Percentiles rank a stretch among this genome's conserved stretches.
Evolutionary conservation across 2,113 vertebrate genomes (phyloP).

Genomic region (Penelope pileata): DNA sequence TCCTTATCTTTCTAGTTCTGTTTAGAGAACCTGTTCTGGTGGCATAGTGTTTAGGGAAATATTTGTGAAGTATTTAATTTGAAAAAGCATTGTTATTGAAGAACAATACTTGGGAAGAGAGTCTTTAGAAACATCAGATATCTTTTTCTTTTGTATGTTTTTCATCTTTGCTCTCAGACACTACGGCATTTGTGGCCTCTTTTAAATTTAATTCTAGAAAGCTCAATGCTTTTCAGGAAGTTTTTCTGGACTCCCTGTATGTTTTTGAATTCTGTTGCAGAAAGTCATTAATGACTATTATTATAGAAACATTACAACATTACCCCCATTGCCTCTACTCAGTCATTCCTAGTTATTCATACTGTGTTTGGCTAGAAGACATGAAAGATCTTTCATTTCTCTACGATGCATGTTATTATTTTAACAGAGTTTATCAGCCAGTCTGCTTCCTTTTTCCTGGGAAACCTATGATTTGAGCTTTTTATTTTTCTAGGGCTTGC

Average conservation of each 20-base stretch:
- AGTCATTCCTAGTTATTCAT: neutral
- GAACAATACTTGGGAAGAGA: neutral
- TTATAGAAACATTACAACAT: neutral
- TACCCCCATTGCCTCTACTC: neutral
- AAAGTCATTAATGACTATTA: neutral
- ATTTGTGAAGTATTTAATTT: neutral
- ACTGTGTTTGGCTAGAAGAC: neutral
- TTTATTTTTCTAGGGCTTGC: neutral
- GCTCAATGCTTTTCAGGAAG: neutral
- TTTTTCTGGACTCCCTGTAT: neutral
- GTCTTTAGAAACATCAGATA: neutral
- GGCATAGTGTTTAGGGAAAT: neutral
- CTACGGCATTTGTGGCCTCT: neutral
- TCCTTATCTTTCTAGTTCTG: neutral
- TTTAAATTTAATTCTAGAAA: neutral
- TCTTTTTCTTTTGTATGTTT: neutral
- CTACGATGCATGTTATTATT: neutral
- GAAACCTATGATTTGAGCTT: neutral
- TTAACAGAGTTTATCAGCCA: neutral
- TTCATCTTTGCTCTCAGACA: neutral
- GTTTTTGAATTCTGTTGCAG: neutral
- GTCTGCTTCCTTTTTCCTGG: neutral
- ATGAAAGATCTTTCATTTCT: neutral
- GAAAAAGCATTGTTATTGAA: neutral
- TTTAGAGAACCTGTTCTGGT: neutral